These are phyloP conservation scores for Dasypus novemcinctus DNA, from an alignment of 2,113 vertebrate species.

Conservation along the genomic window DNA sequence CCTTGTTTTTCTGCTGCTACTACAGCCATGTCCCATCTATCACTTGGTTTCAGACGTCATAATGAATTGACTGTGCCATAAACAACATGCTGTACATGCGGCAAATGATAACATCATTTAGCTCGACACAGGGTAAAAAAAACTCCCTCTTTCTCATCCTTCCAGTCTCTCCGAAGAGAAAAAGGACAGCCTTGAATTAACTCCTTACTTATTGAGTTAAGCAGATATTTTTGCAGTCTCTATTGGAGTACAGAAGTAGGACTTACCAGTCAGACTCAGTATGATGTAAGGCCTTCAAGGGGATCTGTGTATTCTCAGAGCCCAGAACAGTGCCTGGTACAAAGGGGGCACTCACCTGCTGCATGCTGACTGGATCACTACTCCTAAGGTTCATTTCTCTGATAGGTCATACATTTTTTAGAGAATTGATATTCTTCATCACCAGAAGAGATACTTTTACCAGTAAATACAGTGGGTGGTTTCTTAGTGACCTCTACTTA, in stretches of 20 bases:
- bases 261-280: no score
- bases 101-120: constrained; percentile 65
- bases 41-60: constrained; percentile 40
- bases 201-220: background rate
- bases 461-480: background rate
- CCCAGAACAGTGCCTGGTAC: no score
- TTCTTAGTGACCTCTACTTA: background rate
- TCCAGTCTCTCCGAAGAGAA: background rate
- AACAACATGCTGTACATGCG: constrained; percentile 67
- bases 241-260: background rate
- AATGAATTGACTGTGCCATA: constrained; percentile 73
- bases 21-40: constrained; percentile 52
- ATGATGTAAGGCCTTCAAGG: background rate
- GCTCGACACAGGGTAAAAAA: constrained; percentile 45
- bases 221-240: background rate
- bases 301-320: no score
- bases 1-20: background rate
- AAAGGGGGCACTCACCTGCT: background rate
- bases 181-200: constrained; percentile 31
- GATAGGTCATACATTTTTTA: background rate
- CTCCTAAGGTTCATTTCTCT: background rate
- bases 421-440: background rate
- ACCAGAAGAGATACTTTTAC: background rate
- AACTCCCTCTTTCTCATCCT: background rate
- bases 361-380: no score